Evolutionary conservation across 2,888 invertebrate genomes (phyloP).

Genomic region (Epinotia brunnichana): DNA sequence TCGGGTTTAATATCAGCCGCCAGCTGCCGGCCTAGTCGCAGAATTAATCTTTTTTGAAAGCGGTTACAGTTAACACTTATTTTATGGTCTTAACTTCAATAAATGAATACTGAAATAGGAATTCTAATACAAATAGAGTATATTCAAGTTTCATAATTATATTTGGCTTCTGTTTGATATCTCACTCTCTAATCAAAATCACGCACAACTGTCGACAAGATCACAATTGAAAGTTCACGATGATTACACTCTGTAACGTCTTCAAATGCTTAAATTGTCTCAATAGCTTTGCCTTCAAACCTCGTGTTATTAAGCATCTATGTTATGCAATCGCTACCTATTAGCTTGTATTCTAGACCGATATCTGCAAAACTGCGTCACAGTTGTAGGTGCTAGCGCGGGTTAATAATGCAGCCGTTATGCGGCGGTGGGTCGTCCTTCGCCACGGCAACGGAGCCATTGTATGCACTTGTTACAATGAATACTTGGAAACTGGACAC

Average conservation of each 20-base stretch:
- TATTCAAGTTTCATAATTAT: not conserved
- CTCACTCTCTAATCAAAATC: not conserved
- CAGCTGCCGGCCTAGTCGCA: conserved; percentile 34
- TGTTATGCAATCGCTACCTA: conserved; percentile 7
- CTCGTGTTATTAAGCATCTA: not conserved
- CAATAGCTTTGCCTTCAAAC: not conserved
- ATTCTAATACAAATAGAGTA: not conserved
- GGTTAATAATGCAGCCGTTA: conserved; percentile 72
- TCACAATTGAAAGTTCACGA: conserved; percentile 3
- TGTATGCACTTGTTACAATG: conserved; percentile 73
- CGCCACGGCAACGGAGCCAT: conserved; percentile 77
- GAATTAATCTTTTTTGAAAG: conserved; percentile 27
- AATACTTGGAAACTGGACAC: conserved; percentile 78
- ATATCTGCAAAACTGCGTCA: conserved; percentile 56
- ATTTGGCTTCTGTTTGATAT: not conserved
- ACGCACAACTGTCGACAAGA: not conserved
- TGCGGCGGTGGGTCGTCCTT: conserved; percentile 76
- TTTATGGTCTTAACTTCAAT: conserved; percentile 11
- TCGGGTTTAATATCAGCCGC: conserved; percentile 35
- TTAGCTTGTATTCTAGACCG: conserved; percentile 6
- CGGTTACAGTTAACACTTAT: conserved; percentile 15
- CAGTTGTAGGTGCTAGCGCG: conserved; percentile 54
- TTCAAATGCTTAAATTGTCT: not conserved
- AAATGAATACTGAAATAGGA: not conserved
- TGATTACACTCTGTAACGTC: not conserved